Evolutionary conservation across 2,888 invertebrate genomes (phyloP).

Genomic region (Mylabris sibirica): DNA sequence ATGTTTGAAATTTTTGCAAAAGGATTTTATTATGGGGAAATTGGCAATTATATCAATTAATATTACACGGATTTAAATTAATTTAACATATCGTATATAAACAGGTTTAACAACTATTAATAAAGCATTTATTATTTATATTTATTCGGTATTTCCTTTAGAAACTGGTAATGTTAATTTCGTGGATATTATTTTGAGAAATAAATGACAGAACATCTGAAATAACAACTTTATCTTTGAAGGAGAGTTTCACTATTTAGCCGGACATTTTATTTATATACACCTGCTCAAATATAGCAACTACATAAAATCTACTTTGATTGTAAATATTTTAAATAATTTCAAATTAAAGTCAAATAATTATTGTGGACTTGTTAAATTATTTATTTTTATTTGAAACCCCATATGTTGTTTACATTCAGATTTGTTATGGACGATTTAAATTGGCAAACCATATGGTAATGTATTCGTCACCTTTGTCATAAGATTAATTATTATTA

Average conservation of each 20-base stretch:
- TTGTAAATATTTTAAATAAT: not conserved
- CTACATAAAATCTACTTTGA: not conserved
- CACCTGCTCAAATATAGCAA: slow-evolving; percentile 10
- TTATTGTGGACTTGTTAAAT: not conserved
- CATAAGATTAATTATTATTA: not conserved
- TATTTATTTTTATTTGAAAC: not conserved
- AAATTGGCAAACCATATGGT: not conserved
- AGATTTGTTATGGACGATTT: not conserved
- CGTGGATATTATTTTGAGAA: not conserved
- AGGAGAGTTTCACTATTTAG: not conserved
- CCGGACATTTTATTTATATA: not conserved
- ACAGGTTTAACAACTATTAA: not conserved
- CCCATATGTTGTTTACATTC: not conserved
- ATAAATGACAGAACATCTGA: slow-evolving; percentile 1
- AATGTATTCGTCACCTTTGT: not conserved
- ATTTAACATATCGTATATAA: not conserved
- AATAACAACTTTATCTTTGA: slow-evolving; percentile 7
- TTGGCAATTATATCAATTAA: not conserved
- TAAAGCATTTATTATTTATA: not conserved
- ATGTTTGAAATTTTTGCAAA: not conserved
- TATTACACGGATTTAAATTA: slow-evolving; percentile 5
- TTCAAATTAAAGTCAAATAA: not conserved
- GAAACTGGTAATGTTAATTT: not conserved
- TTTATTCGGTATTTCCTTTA: not conserved
- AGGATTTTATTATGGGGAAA: not conserved